Evolutionary conservation across 2,888 invertebrate species (phyloP).

Genomic region (Heliconius cydno): DNA sequence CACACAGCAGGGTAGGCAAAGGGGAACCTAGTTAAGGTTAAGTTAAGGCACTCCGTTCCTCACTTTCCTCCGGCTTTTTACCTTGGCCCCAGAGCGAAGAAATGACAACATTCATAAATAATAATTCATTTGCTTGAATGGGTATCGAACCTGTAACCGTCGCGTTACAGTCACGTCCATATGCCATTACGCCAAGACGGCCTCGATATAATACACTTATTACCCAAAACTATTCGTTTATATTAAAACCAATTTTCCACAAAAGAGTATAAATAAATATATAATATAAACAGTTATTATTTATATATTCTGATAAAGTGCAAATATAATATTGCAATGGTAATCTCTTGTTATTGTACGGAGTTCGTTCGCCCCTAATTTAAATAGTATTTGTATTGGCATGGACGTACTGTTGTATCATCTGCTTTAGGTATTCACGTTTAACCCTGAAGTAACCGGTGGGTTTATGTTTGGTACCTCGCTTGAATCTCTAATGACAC

Average conservation of each 20-base stretch:
- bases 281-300: constrained; percentile 18
- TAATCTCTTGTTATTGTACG: constrained; percentile 63
- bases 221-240: background rate
- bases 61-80: background rate
- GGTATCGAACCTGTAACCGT: background rate
- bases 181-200: background rate
- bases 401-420: constrained; percentile 52
- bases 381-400: constrained; percentile 52
- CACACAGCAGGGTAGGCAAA: background rate
- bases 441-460: constrained; percentile 33
- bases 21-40: background rate
- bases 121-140: background rate
- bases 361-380: constrained; percentile 65
- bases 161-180: background rate
- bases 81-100: background rate
- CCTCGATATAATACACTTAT: background rate
- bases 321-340: constrained; percentile 43
- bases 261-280: background rate
- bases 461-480: constrained; percentile 35
- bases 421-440: constrained; percentile 53
- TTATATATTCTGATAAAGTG: constrained; percentile 29
- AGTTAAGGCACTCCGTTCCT: background rate
- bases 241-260: background rate
- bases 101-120: background rate
- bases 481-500: constrained; percentile 30